These are phyloP conservation scores for Cololabis saira DNA, from an alignment of 2,113 vertebrate genomes.

Conservation along the genomic window DNA sequence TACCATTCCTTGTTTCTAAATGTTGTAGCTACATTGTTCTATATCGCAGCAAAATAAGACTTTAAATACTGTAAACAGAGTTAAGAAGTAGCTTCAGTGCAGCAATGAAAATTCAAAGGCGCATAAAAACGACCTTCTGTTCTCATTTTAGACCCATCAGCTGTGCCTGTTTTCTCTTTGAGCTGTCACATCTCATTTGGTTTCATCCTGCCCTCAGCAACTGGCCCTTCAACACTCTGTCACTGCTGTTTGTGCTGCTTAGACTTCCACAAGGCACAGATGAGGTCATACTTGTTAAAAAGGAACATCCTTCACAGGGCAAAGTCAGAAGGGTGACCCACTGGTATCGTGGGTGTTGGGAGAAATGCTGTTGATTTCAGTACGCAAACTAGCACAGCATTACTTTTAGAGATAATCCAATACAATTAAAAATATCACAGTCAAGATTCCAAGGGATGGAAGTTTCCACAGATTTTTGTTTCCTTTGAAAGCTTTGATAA, in stretches of 20 bases:
- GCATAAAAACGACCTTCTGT: constrained; percentile 31
- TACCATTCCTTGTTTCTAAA: too few relatives aligned
- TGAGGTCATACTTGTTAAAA: constrained; percentile 70
- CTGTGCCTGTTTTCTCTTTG: constrained; percentile 66
- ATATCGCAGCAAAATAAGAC: too few relatives aligned
- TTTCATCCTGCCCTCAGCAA: constrained; percentile 61
- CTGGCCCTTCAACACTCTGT: constrained; percentile 50
- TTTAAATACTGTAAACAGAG: too few relatives aligned
- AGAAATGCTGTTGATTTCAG: constrained; percentile 9
- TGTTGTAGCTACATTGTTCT: too few relatives aligned
- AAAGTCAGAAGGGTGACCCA: constrained; percentile 69
- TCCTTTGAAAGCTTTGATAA: too few relatives aligned
- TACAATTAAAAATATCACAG: too few relatives aligned
- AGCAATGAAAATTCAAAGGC: constrained; percentile 5
- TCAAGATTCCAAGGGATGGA: too few relatives aligned
- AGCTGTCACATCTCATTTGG: constrained; percentile 80
- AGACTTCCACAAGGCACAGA: constrained; percentile 49
- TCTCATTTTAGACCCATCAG: constrained; percentile 64
- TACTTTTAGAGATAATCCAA: too few relatives aligned
- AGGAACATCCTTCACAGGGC: constrained; percentile 70
- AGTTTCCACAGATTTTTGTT: too few relatives aligned
- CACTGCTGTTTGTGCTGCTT: constrained; percentile 56
- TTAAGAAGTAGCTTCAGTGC: not conserved
- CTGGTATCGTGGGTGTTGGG: constrained; percentile 25
- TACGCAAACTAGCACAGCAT: not conserved